phyloP scores from a whole-genome alignment of 2,797 vertebrate genomes.

The Ficedula albicollis region DNA sequence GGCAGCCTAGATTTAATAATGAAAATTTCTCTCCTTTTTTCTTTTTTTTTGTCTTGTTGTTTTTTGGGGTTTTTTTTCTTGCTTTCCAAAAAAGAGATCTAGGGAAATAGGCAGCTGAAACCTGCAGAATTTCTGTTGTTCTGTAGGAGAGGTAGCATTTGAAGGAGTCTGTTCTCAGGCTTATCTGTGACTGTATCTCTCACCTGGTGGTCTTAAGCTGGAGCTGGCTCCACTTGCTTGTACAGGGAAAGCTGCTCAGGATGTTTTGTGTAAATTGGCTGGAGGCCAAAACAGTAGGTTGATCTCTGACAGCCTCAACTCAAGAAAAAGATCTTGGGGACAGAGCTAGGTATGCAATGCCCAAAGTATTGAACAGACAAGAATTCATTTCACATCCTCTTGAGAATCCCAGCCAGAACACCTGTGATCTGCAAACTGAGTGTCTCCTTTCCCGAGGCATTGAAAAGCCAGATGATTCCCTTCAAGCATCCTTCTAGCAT shows the following conservation, averaged over 20 bases:
- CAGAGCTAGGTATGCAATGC: neutral
- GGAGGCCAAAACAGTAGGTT: neutral
- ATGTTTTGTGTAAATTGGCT: neutral
- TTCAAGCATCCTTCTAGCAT: neutral
- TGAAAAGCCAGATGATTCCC: neutral
- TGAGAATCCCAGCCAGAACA: neutral
- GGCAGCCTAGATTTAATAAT: neutral
- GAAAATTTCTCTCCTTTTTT: neutral
- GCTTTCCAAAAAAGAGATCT: accelerated
- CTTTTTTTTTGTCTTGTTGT: neutral
- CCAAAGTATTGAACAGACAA: neutral
- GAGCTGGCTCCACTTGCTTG: neutral
- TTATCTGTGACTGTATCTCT: neutral
- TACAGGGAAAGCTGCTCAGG: neutral
- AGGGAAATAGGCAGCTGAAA: neutral
- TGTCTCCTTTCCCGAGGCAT: neutral
- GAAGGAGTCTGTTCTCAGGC: neutral
- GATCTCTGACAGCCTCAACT: neutral
- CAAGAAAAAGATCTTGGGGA: neutral
- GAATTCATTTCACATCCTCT: neutral
- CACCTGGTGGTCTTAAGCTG: neutral
- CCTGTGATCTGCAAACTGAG: neutral
- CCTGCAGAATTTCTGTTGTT: neutral
- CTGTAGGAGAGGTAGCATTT: neutral
- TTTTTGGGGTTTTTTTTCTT: neutral